phyloP scores from a whole-genome alignment of 2,113 vertebrate species.

The Muntiacus muntjak region DNA sequence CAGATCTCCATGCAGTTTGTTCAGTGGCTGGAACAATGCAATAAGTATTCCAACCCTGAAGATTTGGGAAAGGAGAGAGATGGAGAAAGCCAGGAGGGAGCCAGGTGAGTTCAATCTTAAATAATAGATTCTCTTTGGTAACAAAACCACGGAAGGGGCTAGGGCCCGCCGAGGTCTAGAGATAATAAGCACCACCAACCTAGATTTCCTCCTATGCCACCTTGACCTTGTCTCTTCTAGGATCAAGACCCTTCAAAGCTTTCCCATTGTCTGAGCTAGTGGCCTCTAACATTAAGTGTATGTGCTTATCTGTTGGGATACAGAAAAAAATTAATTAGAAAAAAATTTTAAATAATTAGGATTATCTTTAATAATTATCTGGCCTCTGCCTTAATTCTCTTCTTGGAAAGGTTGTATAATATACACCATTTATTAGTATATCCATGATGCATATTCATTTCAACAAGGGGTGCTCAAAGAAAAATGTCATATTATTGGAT shows the following conservation, averaged over 20 bases:
- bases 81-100: neutral
- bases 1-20: neutral
- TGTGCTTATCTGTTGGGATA: neutral
- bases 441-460: neutral
- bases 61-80: conserved; percentile 18
- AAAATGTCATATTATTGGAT: neutral
- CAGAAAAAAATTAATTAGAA: neutral
- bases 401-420: neutral
- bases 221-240: neutral
- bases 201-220: neutral
- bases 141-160: neutral
- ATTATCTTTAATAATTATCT: neutral
- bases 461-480: neutral
- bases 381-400: neutral
- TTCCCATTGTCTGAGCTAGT: neutral
- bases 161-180: neutral
- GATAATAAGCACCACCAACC: neutral
- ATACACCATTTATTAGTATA: neutral
- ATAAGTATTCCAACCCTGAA: neutral
- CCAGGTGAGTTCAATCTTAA: neutral
- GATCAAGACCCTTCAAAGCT: neutral
- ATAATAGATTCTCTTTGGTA: conserved; percentile 29
- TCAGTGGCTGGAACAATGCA: neutral
- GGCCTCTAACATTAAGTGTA: neutral
- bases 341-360: neutral